Evolutionary conservation across 2,888 invertebrate species (phyloP).

Genomic region (Pseudoips prasinana): DNA sequence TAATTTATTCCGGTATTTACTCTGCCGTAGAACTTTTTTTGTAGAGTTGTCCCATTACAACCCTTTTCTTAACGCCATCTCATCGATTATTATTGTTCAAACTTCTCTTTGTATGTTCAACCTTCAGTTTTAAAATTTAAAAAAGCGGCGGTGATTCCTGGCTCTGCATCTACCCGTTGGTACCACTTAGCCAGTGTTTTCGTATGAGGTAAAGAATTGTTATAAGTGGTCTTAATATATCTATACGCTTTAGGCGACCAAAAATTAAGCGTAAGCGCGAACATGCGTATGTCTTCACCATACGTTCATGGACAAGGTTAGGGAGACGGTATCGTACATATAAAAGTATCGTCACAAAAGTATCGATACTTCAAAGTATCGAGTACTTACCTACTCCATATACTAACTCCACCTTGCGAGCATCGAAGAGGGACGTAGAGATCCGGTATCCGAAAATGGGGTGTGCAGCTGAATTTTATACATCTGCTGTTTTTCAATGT

Average conservation of each 20-base stretch:
- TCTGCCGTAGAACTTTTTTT: not conserved
- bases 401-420: no score
- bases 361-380: no score
- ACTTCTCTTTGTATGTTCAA: not conserved
- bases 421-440: no score
- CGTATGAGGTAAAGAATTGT: constrained; percentile 3
- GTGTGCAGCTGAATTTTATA: no score
- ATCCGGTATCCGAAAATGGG: no score
- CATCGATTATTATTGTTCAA: constrained; percentile 2
- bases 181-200: constrained; percentile 8
- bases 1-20: constrained; percentile 1
- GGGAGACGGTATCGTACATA: no score
- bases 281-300: not conserved
- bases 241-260: constrained; percentile 3
- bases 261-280: constrained; percentile 1
- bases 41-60: not conserved
- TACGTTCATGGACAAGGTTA: no score
- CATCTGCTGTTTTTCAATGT: no score
- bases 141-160: constrained; percentile 5
- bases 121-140: constrained; percentile 1
- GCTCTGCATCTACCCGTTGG: constrained; percentile 3
- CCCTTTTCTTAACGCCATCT: constrained; percentile 5
- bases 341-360: no score
- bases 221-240: constrained; percentile 1
- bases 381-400: no score